These are phyloP conservation scores for silkworm (Bombyx mori) DNA, from an alignment of 1,140 invertebrate species.

Conservation along the genomic window ASM3026992v2 NC_085114.1:10395001-10395500, in stretches of 20 bases:
- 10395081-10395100: too few relatives aligned
- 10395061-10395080: too few relatives aligned
- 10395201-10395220: slow-evolving; percentile 85
- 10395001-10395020: too few relatives aligned
- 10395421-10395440: slow-evolving; percentile 51
- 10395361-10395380: too few relatives aligned
- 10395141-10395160: too few relatives aligned
- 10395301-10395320: slow-evolving; percentile 76
- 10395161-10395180: slow-evolving; percentile 4
- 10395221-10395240: slow-evolving; percentile 82
- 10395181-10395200: slow-evolving; percentile 78
- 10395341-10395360: slow-evolving; percentile 17
- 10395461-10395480: slow-evolving; percentile 20
- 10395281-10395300: slow-evolving; percentile 70
- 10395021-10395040: too few relatives aligned
- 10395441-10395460: slow-evolving; percentile 33
- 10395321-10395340: slow-evolving; percentile 57
- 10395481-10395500: slow-evolving; percentile 10
- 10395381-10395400: slow-evolving; percentile 25
- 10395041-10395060: too few relatives aligned
- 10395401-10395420: slow-evolving; percentile 40
- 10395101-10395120: too few relatives aligned
- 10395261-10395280: slow-evolving; percentile 50
- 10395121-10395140: too few relatives aligned
- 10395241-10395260: slow-evolving; percentile 75